These are phyloP conservation scores for Falco berigora DNA, from an alignment of 2,797 vertebrate genomes.

Conservation along the genomic window DNA sequence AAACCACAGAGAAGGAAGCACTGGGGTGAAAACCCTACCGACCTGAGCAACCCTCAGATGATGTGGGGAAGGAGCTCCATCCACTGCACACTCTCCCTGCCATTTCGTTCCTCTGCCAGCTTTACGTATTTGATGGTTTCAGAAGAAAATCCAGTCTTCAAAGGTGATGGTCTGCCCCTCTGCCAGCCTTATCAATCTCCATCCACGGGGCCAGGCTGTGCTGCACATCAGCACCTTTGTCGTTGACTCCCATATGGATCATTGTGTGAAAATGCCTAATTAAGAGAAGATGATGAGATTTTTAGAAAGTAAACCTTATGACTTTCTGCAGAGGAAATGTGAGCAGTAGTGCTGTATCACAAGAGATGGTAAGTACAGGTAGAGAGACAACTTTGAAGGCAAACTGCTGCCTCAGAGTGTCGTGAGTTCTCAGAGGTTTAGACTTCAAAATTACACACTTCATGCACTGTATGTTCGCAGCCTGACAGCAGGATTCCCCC, in stretches of 20 bases:
- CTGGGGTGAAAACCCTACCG: background rate
- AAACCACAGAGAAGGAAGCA: background rate
- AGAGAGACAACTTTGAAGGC: background rate
- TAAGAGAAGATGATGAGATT: background rate
- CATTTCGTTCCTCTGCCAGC: background rate
- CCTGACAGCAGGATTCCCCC: constrained; percentile 18
- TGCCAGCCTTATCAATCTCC: background rate
- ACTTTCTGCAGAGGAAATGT: background rate
- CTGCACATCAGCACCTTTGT: background rate
- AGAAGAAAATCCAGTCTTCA: background rate
- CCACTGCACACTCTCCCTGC: background rate
- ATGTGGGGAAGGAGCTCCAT: background rate
- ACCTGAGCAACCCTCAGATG: background rate
- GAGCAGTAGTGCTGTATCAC: background rate
- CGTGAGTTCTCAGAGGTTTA: background rate
- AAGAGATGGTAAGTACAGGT: background rate
- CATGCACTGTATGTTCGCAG: background rate
- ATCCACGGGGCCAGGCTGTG: background rate
- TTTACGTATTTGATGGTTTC: background rate
- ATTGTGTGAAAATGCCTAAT: background rate
- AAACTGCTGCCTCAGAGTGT: background rate
- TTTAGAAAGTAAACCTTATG: background rate
- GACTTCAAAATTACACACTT: background rate
- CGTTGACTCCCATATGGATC: background rate
- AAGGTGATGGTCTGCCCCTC: background rate